These are phyloP conservation scores for Calliopum simillimum DNA, from an alignment of 2,888 invertebrate species.

Conservation along the genomic window DNA sequence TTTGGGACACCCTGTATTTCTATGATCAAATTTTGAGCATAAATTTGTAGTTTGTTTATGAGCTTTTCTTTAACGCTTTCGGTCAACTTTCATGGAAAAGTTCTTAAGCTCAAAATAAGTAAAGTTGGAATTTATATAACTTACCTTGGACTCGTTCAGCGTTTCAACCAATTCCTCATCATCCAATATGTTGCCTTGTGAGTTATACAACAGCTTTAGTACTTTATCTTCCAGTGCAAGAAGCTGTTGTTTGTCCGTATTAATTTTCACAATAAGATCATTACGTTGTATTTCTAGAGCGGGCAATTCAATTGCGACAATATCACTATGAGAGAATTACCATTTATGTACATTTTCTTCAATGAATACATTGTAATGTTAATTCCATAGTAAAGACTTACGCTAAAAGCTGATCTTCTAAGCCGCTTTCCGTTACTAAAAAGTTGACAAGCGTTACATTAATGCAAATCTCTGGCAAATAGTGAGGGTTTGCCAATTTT, in stretches of 20 bases:
- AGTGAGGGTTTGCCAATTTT: conserved; percentile 93
- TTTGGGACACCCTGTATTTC: no score
- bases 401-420: conserved; percentile 94
- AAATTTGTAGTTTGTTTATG: no score
- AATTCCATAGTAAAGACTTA: no score
- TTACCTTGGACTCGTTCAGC: conserved; percentile 63
- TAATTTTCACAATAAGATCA: conserved; percentile 86
- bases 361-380: background rate
- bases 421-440: conserved; percentile 87
- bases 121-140: background rate
- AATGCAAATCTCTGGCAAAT: conserved; percentile 91
- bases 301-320: conserved; percentile 90
- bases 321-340: conserved; percentile 63
- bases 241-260: conserved; percentile 85
- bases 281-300: conserved; percentile 86
- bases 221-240: conserved; percentile 92
- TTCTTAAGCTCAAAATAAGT: background rate
- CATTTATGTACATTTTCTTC: background rate
- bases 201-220: conserved; percentile 81
- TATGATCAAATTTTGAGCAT: no score
- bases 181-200: conserved; percentile 91
- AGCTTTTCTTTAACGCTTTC: no score
- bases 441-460: conserved; percentile 95
- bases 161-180: conserved; percentile 94
- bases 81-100: no score